Percentiles rank a stretch among this genome's conserved stretches.
Conservation (phyloP, 2,888 invertebrate species). For the Leucophenga maculata region DNA sequence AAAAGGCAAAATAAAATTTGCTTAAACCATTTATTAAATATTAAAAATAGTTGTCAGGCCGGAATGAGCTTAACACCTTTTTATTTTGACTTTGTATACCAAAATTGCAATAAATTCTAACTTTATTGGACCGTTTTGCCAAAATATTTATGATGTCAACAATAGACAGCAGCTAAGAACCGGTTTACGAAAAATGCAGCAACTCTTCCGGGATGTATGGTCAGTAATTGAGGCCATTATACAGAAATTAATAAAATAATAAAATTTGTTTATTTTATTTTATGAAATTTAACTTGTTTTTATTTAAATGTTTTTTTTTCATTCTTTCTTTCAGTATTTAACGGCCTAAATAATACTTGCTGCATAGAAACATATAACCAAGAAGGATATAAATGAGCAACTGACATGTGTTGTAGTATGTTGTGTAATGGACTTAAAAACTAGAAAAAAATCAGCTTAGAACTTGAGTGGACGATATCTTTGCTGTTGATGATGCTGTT, state of each 20-base stretch:
- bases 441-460: conserved; percentile 7
- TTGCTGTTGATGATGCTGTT: conserved; percentile 15
- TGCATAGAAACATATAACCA: conserved; percentile 9
- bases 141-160: too few species aligned
- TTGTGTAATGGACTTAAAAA: background rate
- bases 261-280: too few species aligned
- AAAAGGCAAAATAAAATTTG: too few species aligned
- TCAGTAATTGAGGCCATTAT: too few species aligned
- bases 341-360: conserved; percentile 18
- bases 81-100: background rate
- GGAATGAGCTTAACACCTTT: background rate
- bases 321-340: conserved; percentile 1
- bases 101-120: background rate
- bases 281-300: background rate
- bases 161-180: too few species aligned
- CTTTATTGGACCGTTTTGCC: background rate
- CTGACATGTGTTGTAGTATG: background rate
- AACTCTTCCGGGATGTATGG: too few species aligned
- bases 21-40: too few species aligned
- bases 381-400: background rate
- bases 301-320: too few species aligned
- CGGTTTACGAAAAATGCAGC: too few species aligned
- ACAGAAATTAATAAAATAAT: too few species aligned
- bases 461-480: conserved; percentile 31
- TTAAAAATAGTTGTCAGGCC: background rate